These are phyloP conservation scores for Liasis olivaceus DNA, from an alignment of 2,797 vertebrate species.

Conservation along the genomic window DNA sequence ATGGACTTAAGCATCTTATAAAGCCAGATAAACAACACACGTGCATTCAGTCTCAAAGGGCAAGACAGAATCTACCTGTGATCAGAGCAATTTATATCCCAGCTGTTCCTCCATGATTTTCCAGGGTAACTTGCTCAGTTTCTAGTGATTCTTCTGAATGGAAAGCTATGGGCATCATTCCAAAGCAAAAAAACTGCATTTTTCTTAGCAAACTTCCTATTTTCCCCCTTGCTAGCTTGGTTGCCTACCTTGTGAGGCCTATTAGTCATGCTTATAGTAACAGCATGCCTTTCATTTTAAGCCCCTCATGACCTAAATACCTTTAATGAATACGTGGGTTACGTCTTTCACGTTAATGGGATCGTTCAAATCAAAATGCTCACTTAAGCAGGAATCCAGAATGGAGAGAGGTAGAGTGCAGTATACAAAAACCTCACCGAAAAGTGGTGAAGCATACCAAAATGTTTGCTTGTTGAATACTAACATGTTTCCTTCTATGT, in stretches of 20 bases:
- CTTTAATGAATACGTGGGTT: conserved; percentile 10
- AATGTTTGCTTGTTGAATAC: not conserved
- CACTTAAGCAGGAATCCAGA: not conserved
- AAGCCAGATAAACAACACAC: not conserved
- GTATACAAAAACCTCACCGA: not conserved
- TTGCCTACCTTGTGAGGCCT: conserved; percentile 18
- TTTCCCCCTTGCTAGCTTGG: not conserved
- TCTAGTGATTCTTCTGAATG: not conserved
- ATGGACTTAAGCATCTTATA: not conserved
- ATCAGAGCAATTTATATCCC: not conserved
- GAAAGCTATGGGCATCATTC: not conserved
- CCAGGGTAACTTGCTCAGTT: not conserved
- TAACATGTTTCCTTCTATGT: not conserved
- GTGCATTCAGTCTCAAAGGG: not conserved
- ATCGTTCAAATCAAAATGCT: conserved; percentile 4
- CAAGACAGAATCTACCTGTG: not conserved
- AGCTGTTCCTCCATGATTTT: not conserved
- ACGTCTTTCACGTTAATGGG: not conserved
- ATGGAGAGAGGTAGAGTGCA: not conserved
- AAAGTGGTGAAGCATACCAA: not conserved
- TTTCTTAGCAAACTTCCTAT: not conserved
- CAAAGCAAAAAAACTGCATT: not conserved
- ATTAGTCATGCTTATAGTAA: conserved; percentile 6
- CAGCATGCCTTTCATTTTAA: conserved; percentile 18
- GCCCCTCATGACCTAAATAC: conserved; percentile 5